A percentile compares a stretch with the other conserved stretches of the same genome.
Conservation (phyloP, 2,888 invertebrate genomes). For the Cinara cedri region DNA sequence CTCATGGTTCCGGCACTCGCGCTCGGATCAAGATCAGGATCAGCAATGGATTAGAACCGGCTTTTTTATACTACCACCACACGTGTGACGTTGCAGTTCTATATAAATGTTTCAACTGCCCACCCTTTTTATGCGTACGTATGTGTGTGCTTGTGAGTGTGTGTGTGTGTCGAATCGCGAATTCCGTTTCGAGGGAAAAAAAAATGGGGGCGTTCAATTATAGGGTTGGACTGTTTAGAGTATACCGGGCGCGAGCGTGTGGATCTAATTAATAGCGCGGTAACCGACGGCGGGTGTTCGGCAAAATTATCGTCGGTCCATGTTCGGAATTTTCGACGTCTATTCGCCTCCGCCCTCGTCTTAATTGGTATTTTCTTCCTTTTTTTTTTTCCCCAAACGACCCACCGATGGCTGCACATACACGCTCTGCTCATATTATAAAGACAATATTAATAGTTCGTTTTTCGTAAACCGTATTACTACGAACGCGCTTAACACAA, state of each 20-base stretch:
- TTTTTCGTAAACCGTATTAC: background rate
- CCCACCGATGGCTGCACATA: background rate
- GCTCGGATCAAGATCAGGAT: too few relatives aligned
- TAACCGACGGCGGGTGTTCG: conserved; percentile 6
- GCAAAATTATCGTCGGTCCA: background rate
- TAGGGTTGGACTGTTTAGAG: background rate
- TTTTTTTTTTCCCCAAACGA: too few relatives aligned
- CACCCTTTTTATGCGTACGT: background rate
- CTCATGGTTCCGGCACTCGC: too few relatives aligned
- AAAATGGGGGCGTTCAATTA: background rate
- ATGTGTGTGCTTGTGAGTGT: background rate
- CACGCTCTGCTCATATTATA: background rate
- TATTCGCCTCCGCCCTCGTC: background rate
- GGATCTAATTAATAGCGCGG: conserved; percentile 40
- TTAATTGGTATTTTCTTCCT: too few relatives aligned
- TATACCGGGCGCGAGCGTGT: background rate
- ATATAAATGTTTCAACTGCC: background rate
- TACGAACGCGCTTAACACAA: conserved; percentile 22
- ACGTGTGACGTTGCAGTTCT: background rate
- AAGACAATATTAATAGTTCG: conserved; percentile 52
- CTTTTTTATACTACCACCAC: background rate
- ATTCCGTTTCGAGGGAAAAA: conserved; percentile 13
- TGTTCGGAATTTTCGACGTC: background rate
- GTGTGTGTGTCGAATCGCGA: conserved; percentile 34
- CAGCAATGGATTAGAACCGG: too few relatives aligned